phyloP scores from a whole-genome alignment of 2,888 invertebrate species.

The Rotaria sp. region DNA sequence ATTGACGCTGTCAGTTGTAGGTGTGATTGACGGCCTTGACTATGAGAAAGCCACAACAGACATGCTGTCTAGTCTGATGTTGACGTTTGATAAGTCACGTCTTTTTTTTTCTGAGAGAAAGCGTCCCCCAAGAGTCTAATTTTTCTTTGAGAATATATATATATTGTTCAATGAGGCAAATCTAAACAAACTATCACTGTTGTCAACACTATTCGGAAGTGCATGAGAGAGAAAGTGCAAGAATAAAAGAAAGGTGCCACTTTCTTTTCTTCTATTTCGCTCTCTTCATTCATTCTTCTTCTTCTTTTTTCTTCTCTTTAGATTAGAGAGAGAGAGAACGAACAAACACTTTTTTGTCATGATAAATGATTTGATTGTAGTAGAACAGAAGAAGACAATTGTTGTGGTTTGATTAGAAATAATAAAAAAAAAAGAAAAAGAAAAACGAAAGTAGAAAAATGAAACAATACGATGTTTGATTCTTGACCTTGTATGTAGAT shows the following conservation, averaged over 20 bases:
- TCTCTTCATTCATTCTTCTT: background rate
- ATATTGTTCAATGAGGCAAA: constrained; percentile 9
- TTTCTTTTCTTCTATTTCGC: background rate
- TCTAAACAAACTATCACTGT: background rate
- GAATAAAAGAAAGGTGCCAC: background rate
- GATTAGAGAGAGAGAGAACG: background rate
- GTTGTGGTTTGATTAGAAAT: background rate
- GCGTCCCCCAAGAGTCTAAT: background rate
- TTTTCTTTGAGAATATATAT: background rate
- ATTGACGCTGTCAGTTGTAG: constrained; percentile 7
- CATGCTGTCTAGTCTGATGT: constrained; percentile 2
- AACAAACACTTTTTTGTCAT: background rate
- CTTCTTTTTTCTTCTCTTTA: background rate
- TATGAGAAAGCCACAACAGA: constrained; percentile 4
- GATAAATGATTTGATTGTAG: constrained; percentile 6
- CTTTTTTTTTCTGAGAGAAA: too few relatives aligned
- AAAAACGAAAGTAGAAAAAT: too few relatives aligned
- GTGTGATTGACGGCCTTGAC: constrained; percentile 22
- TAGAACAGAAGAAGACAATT: background rate
- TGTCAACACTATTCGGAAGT: background rate
- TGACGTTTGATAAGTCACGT: constrained; percentile 19
- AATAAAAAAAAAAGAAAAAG: background rate
- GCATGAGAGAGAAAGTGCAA: background rate
- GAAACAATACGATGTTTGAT: background rate
- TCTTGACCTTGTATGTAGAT: background rate